Evolutionary conservation across 2,797 vertebrate species (phyloP).

Genomic region (Dendrocincla fuliginosa): DNA sequence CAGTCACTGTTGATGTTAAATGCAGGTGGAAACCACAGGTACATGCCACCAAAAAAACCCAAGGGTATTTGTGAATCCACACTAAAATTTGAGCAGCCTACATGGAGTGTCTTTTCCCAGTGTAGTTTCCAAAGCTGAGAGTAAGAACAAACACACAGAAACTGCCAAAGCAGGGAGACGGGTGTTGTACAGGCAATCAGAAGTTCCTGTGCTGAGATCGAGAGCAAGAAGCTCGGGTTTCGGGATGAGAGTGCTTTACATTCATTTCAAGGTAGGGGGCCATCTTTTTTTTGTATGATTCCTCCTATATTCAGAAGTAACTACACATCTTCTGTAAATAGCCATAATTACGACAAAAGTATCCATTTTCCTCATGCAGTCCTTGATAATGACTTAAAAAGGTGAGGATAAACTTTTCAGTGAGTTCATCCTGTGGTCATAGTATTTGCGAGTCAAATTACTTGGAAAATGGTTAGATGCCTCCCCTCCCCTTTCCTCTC

Average conservation of each 20-base stretch:
- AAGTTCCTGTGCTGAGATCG: accelerated
- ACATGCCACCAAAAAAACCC: neutral
- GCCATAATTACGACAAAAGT: neutral
- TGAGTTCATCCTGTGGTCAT: neutral
- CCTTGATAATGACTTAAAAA: neutral
- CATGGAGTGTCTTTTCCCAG: neutral
- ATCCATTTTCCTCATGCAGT: neutral
- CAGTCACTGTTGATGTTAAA: neutral
- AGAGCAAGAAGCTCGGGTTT: neutral
- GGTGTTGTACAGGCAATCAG: neutral
- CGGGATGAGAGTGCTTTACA: neutral
- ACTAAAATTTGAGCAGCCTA: neutral
- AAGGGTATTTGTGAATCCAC: neutral
- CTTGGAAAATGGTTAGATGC: neutral
- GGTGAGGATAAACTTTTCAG: neutral
- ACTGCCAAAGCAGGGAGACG: neutral
- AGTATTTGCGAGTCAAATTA: neutral
- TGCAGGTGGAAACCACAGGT: neutral
- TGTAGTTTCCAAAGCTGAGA: neutral
- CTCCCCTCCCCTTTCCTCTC: neutral
- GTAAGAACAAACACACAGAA: neutral
- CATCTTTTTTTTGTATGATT: neutral
- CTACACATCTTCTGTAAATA: neutral
- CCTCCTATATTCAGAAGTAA: neutral
- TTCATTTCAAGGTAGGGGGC: neutral